A percentile compares a stretch with the other conserved stretches of the same genome.
These are phyloP conservation scores for Alauda arvensis DNA, from an alignment of 2,797 vertebrate genomes.

Conservation along the genomic window DNA sequence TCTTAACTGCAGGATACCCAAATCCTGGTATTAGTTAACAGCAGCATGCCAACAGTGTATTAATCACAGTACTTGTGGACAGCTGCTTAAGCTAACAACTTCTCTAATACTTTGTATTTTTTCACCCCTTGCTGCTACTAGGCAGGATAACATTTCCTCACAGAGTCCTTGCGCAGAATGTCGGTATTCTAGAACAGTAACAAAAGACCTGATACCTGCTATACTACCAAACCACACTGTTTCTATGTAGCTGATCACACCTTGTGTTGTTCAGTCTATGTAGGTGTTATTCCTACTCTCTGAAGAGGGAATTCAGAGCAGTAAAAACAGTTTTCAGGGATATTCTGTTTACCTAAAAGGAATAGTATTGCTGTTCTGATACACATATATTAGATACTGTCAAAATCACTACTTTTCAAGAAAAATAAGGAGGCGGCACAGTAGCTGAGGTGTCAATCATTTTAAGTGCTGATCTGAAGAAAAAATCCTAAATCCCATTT, in stretches of 20 bases:
- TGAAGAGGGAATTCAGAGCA: constrained; percentile 37
- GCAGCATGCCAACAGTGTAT: neutral
- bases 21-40: neutral
- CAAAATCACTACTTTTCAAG: neutral
- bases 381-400: neutral
- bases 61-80: neutral
- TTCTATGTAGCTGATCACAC: neutral
- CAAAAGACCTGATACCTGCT: constrained; percentile 38
- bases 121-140: constrained; percentile 42
- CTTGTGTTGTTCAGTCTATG: constrained; percentile 9
- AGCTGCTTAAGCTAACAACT: constrained; percentile 30
- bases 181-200: constrained; percentile 55
- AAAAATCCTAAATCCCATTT: neutral
- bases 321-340: neutral
- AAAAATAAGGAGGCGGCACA: neutral
- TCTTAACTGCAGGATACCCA: neutral
- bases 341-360: neutral
- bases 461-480: neutral
- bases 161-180: constrained; percentile 68
- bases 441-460: neutral
- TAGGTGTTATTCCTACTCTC: constrained; percentile 4
- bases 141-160: constrained; percentile 69
- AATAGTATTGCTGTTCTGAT: neutral
- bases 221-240: neutral
- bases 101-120: constrained; percentile 20